Percentiles rank a stretch among this genome's conserved stretches.
These are phyloP conservation scores for Huso huso DNA, from an alignment of 2,797 vertebrate genomes.

Conservation along the genomic window DNA sequence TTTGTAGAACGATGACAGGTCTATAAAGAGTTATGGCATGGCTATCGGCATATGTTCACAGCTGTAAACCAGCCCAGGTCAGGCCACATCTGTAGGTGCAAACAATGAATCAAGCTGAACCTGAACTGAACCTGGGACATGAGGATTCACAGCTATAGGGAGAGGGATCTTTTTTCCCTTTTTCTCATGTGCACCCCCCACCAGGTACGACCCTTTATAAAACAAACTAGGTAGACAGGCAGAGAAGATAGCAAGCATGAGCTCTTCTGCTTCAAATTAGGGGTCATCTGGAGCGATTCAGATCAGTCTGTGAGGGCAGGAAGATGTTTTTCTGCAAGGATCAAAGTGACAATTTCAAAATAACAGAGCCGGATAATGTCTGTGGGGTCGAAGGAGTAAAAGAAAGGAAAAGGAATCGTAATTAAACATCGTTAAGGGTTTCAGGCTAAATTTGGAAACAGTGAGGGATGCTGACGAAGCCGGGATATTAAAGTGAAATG, in stretches of 20 bases:
- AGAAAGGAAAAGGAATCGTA: too few species aligned
- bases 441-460: too few species aligned
- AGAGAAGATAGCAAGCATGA: neutral
- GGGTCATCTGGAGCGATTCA: conserved; percentile 11
- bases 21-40: too few species aligned
- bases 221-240: neutral
- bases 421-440: too few species aligned
- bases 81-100: conserved; percentile 17
- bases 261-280: conserved; percentile 13
- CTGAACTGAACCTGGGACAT: conserved; percentile 6
- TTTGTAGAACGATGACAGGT: too few species aligned
- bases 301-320: conserved; percentile 1
- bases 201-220: too few species aligned
- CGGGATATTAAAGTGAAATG: too few species aligned
- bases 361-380: neutral
- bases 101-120: conserved; percentile 8
- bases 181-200: neutral
- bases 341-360: neutral
- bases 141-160: conserved; percentile 13
- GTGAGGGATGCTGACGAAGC: too few species aligned
- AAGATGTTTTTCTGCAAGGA: conserved; percentile 9
- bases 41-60: too few species aligned
- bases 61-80: neutral
- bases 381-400: too few species aligned
- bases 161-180: conserved; percentile 2